These are phyloP conservation scores for Chiroxiphia lanceolata DNA, from an alignment of 2,797 vertebrate genomes.

Conservation along the genomic window DNA sequence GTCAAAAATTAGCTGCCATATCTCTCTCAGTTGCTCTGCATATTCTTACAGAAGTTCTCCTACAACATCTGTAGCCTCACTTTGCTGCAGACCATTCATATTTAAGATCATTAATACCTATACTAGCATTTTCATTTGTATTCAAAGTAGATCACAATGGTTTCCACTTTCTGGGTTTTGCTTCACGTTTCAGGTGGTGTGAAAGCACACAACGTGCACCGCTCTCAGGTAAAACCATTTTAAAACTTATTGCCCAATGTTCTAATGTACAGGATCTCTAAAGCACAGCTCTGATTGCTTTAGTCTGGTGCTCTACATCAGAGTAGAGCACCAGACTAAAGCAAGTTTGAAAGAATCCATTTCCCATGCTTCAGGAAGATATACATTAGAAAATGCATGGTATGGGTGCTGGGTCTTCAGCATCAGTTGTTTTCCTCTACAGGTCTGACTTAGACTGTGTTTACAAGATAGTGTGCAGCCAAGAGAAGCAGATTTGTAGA, in stretches of 20 bases:
- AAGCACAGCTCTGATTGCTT: not conserved
- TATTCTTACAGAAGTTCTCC: not conserved
- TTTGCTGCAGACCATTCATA: not conserved
- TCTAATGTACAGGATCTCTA: not conserved
- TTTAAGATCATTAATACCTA: not conserved
- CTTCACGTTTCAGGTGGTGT: not conserved
- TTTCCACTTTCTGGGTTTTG: not conserved
- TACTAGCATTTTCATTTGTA: not conserved
- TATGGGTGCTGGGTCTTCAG: not conserved
- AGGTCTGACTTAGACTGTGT: not conserved
- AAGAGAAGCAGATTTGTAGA: not conserved
- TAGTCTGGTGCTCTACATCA: too few species aligned
- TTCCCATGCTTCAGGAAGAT: not conserved
- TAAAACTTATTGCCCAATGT: not conserved
- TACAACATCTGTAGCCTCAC: not conserved
- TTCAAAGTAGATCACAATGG: not conserved
- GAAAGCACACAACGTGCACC: not conserved
- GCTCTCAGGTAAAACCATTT: not conserved
- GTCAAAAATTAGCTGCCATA: not conserved
- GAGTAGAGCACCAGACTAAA: not conserved
- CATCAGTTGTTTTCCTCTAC: not conserved
- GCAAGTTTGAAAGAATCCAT: not conserved
- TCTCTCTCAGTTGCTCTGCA: not conserved
- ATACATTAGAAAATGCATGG: not conserved
- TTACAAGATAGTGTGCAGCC: not conserved